Conservation (phyloP, 2,113 vertebrate genomes). For the Pachyramphus minor region DNA sequence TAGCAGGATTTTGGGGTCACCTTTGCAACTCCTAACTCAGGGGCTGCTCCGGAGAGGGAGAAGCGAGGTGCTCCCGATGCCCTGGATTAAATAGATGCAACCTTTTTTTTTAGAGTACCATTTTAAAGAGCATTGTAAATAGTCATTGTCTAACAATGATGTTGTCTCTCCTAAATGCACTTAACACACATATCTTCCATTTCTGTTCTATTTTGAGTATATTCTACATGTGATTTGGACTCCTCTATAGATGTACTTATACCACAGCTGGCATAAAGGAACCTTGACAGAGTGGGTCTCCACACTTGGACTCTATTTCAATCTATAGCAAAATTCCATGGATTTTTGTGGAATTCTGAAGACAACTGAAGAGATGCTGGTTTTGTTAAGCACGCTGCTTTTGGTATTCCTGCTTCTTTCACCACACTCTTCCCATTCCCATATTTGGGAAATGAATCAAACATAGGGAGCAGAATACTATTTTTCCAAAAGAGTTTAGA, state of each 20-base stretch:
- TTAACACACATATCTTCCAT: rapidly evolving
- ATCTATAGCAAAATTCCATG: background rate
- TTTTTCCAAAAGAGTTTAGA: background rate
- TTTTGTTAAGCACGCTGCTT: background rate
- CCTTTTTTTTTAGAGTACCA: background rate
- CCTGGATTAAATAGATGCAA: background rate
- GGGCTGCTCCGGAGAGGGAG: background rate
- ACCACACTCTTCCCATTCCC: background rate
- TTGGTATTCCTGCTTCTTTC: background rate
- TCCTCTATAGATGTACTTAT: background rate
- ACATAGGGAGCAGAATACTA: background rate
- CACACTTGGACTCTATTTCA: background rate
- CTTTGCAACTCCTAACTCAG: background rate
- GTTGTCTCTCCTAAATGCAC: background rate
- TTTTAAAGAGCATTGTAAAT: background rate
- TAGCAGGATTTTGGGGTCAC: background rate
- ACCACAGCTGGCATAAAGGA: background rate
- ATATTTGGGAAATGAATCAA: background rate
- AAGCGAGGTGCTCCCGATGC: background rate
- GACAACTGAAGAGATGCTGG: background rate
- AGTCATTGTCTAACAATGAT: background rate
- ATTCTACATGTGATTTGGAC: background rate
- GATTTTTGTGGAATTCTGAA: background rate
- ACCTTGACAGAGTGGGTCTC: background rate
- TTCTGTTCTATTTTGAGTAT: background rate